phyloP scores from a whole-genome alignment of 2,888 invertebrate genomes.

The Leptopterna dolabrata region DNA sequence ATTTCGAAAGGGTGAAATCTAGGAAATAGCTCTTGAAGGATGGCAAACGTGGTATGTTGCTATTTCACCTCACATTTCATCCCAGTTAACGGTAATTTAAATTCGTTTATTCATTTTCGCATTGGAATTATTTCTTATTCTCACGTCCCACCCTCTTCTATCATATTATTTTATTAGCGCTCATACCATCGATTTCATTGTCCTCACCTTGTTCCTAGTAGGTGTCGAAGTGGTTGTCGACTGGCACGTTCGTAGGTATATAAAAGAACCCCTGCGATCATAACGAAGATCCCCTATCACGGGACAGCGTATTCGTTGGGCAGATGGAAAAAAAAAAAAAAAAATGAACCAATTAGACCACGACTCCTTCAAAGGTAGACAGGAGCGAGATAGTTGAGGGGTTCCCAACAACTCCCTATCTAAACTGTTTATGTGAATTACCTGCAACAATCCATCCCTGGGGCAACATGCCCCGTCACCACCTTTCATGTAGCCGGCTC shows the following conservation, averaged over 20 bases:
- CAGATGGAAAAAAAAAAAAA: constrained; percentile 34
- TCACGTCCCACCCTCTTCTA: too few species aligned
- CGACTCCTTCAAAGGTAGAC: neutral
- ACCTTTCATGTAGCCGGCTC: constrained; percentile 44
- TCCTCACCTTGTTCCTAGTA: neutral
- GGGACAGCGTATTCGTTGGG: neutral
- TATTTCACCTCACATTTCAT: too few species aligned
- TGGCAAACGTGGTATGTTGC: too few species aligned
- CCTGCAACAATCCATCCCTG: constrained; percentile 45
- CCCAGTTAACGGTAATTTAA: too few species aligned
- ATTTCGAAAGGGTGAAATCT: too few species aligned
- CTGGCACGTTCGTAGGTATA: neutral
- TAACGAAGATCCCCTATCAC: neutral
- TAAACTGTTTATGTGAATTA: constrained; percentile 52
- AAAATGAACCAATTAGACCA: constrained; percentile 38
- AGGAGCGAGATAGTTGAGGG: neutral
- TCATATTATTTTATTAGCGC: neutral
- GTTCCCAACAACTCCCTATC: constrained; percentile 30
- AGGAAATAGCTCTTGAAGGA: too few species aligned
- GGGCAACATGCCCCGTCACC: constrained; percentile 25
- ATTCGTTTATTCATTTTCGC: too few species aligned
- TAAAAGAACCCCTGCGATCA: neutral
- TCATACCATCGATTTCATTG: neutral
- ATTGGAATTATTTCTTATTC: neutral
- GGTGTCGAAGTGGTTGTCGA: constrained; percentile 21